phyloP scores from a whole-genome alignment of 2,888 invertebrate species.

The Lasioglossum pauxillum region DNA sequence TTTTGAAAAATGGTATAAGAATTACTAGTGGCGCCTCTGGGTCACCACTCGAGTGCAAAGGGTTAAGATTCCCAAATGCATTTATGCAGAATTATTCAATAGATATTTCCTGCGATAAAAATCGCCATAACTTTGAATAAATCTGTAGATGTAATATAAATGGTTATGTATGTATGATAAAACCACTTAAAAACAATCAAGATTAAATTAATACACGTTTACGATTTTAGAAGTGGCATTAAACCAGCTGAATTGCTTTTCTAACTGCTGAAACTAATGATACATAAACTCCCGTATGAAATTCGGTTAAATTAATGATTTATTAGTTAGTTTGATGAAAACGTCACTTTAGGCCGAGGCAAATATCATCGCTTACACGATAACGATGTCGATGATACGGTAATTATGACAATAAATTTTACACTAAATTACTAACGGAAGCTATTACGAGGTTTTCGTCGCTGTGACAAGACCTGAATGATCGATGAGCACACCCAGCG shows the following conservation, averaged over 20 bases:
- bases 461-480: conserved; percentile 20
- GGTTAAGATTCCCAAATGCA: too few relatives aligned
- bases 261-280: not conserved
- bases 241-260: not conserved
- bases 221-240: not conserved
- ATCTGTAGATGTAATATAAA: not conserved
- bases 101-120: not conserved
- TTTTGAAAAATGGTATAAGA: too few relatives aligned
- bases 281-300: not conserved
- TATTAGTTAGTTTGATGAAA: conserved; percentile 22
- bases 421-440: conserved; percentile 25
- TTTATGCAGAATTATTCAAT: not conserved
- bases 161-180: not conserved
- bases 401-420: conserved; percentile 29
- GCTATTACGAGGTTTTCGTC: conserved; percentile 10
- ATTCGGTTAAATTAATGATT: conserved; percentile 14
- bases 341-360: not conserved
- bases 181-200: not conserved
- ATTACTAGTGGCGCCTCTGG: too few relatives aligned
- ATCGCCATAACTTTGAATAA: not conserved
- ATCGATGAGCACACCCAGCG: conserved; percentile 20
- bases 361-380: not conserved
- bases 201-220: not conserved
- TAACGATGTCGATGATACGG: conserved; percentile 11
- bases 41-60: too few relatives aligned